Base-by-base conservation (phyloP, 2,797 vertebrate genomes). In the Rhinogobio ventralis region DNA sequence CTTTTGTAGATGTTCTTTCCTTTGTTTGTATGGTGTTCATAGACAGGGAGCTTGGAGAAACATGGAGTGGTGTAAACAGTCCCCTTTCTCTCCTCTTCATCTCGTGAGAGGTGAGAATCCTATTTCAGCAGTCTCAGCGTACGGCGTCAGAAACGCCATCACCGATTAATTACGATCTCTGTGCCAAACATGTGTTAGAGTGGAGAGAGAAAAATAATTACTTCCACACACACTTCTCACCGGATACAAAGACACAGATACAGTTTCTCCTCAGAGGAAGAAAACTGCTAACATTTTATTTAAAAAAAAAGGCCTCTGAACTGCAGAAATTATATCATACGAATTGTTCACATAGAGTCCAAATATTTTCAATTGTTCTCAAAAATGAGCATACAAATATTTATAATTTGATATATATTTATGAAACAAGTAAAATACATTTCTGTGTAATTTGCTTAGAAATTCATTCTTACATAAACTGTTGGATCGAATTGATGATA, bases 101-200 rank as follows among this genome's bases (percentile, higher is more conserved):
- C 69, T 46, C 36, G 66, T 46, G n/a, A 75, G 82, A 87, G 87
- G 92, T 91, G 92, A 90, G 92, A 92, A 89, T 85, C 33, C 72
- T 69, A 46, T 72, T 86, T 88, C 77, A 81, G 85, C 82, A 72
- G 51, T 78, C 69, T 88, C 84, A 82, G 87, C 80, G 74, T 46
- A 78, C 79, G 62, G 89, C 91, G 91, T 92, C 88, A 91, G 73
- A 81, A 85, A 67, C 75, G 87, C 79, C 68, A 77, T 77, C 78
- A n/a, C 84, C 86, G 88, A 90, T 89, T 86, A 91, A 89, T 89
- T 79, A 82, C 76, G 86, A 90, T 87, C 91, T 89, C 81, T 73
- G 36, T 87, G 82, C 84, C 82, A 90, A 91, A 91, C 90, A 89
- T 91, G 90, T 89, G 91, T 88, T 68, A 85, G 73, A 87, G 88